A percentile compares a stretch with the other conserved stretches of the same genome.
Conservation (phyloP, 2,797 vertebrate species). For the Synanceia verrucosa region DNA sequence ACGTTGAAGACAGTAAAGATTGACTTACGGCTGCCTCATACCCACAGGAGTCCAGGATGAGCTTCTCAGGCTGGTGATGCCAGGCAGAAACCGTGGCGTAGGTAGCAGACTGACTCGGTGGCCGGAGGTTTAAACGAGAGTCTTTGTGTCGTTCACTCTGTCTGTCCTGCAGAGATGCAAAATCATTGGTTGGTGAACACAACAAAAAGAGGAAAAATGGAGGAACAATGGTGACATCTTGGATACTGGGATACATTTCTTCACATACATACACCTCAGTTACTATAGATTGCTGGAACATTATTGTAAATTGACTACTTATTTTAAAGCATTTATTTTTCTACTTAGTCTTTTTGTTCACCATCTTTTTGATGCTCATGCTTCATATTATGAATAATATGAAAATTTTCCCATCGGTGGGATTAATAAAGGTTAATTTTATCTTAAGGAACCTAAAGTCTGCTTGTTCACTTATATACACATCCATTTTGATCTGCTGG, state of each 20-base stretch:
- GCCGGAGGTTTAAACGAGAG: conserved; percentile 90
- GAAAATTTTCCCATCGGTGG: no score
- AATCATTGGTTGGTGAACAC: neutral
- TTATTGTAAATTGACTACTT: no score
- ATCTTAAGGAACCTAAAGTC: conserved; percentile 12
- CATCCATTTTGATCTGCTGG: conserved; percentile 40
- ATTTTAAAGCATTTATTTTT: no score
- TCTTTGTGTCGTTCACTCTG: conserved; percentile 90
- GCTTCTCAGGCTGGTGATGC: conserved; percentile 98
- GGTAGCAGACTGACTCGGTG: conserved; percentile 92
- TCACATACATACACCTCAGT: neutral
- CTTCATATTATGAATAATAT: no score
- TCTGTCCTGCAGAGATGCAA: conserved; percentile 73
- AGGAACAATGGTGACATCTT: neutral
- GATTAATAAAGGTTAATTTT: no score
- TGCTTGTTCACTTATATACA: conserved; percentile 46
- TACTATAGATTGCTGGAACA: conserved; percentile 9
- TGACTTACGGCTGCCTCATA: conserved; percentile 96
- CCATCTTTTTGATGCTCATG: no score
- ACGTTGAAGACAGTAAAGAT: neutral
- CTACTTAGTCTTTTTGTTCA: no score
- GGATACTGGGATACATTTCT: neutral
- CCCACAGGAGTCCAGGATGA: conserved; percentile 97
- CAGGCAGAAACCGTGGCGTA: conserved; percentile 95
- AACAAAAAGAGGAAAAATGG: neutral